phyloP scores from a whole-genome alignment of 2,888 invertebrate genomes.

The Auanema sp. region DNA sequence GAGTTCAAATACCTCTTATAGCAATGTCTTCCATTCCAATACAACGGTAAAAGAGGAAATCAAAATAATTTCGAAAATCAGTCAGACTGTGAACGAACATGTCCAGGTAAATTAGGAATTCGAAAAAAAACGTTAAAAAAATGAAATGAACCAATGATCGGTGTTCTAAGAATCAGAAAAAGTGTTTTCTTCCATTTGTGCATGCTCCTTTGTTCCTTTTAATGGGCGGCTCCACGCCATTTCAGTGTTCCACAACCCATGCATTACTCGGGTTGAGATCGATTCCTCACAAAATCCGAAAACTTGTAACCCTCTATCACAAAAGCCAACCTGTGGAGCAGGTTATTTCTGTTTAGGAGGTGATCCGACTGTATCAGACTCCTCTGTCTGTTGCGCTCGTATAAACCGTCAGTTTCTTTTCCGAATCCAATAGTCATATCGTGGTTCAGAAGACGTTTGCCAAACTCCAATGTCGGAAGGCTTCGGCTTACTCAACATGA shows the following conservation, averaged over 20 bases:
- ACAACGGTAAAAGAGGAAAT: conserved; percentile 61
- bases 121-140: too few species aligned
- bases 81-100: conserved; percentile 59
- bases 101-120: conserved; percentile 53
- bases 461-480: conserved; percentile 40
- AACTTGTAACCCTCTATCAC: conserved; percentile 30
- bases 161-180: neutral
- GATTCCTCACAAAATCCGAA: conserved; percentile 23
- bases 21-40: conserved; percentile 62
- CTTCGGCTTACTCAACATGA: conserved; percentile 38
- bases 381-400: conserved; percentile 43
- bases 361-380: conserved; percentile 24
- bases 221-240: neutral
- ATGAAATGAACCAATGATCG: conserved; percentile 4
- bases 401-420: conserved; percentile 36
- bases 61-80: conserved; percentile 63
- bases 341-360: conserved; percentile 44
- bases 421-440: too few species aligned
- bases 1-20: conserved; percentile 4
- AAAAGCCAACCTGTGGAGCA: conserved; percentile 8
- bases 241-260: conserved; percentile 54
- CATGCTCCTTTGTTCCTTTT: conserved; percentile 12
- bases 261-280: conserved; percentile 41
- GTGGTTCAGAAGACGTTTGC: conserved; percentile 47
- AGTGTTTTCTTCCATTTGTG: neutral